A percentile compares a stretch with the other conserved stretches of the same genome.
These are phyloP conservation scores for Trachythela sp. DNA, from an alignment of 64 coral and sea anemone species.

Conservation along the genomic window DNA sequence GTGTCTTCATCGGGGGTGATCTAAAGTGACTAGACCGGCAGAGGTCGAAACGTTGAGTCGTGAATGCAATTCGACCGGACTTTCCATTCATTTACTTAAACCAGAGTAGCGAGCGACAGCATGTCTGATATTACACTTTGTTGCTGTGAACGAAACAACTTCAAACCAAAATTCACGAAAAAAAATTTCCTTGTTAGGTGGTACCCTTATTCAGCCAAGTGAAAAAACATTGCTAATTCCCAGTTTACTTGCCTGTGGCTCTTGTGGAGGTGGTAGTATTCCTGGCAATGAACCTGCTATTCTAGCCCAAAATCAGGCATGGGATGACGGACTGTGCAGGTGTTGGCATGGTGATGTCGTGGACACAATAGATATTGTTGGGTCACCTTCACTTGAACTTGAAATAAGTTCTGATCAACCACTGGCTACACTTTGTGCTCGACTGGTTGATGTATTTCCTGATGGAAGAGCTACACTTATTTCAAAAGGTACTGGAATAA, in stretches of 20 bases:
- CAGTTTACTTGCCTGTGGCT: constrained; percentile 38
- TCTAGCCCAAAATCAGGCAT: constrained; percentile 50
- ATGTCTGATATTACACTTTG: too few relatives aligned
- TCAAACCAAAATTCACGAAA: too few relatives aligned
- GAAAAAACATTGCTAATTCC: neutral
- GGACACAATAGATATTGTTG: constrained; percentile 47
- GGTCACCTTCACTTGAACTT: constrained; percentile 46
- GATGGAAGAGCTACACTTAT: constrained; percentile 60
- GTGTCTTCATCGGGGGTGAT: too few relatives aligned
- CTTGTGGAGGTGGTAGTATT: constrained; percentile 33
- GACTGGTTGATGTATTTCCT: constrained; percentile 70
- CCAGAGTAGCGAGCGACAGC: too few relatives aligned
- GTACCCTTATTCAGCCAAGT: neutral
- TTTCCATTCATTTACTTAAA: too few relatives aligned
- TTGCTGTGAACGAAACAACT: too few relatives aligned
- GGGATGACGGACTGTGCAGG: constrained; percentile 53
- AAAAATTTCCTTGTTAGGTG: too few relatives aligned
- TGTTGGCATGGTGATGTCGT: constrained; percentile 62
- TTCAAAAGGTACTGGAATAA: constrained; percentile 36
- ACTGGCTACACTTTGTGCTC: constrained; percentile 32
- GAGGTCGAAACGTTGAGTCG: too few relatives aligned
- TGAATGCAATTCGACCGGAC: too few relatives aligned
- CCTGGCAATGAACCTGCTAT: constrained; percentile 14
- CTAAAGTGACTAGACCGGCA: too few relatives aligned
- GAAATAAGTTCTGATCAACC: constrained; percentile 59